Conservation (phyloP, 2,797 vertebrate species). For the Myripristis murdjan region DNA sequence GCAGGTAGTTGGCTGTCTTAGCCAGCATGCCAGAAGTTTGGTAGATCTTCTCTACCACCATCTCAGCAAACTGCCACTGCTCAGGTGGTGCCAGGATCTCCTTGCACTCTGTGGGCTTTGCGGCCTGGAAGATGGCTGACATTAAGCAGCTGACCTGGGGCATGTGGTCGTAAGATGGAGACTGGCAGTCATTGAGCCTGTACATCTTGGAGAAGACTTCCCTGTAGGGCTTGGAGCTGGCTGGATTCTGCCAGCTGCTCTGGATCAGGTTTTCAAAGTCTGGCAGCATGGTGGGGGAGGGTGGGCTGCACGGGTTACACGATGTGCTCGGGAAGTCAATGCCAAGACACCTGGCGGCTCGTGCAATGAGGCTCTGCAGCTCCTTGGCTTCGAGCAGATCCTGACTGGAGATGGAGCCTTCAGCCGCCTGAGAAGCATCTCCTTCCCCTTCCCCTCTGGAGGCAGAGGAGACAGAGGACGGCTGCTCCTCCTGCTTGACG, state of each 20-base stretch:
- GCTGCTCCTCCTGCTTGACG: constrained; percentile 58
- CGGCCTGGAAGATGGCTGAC: no score
- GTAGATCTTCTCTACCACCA: no score
- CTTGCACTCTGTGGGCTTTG: constrained; percentile 15
- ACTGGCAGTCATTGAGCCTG: no score
- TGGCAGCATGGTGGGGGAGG: constrained; percentile 52
- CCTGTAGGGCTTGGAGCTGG: no score
- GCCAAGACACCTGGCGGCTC: constrained; percentile 56
- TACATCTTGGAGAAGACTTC: no score
- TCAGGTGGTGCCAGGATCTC: constrained; percentile 22
- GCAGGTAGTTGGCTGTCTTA: no score
- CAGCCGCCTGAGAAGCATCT: constrained; percentile 22
- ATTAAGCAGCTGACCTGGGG: no score
- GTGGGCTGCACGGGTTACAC: constrained; percentile 1
- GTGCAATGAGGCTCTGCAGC: constrained; percentile 56
- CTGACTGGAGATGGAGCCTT: constrained; percentile 30
- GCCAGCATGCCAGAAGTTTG: no score
- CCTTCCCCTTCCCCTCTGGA: constrained; percentile 14
- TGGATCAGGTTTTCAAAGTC: constrained; percentile 36
- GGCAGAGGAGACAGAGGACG: constrained; percentile 24
- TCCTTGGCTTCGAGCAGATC: constrained; percentile 49
- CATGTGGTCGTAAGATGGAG: no score
- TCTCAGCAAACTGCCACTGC: constrained; percentile 38
- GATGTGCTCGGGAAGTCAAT: constrained; percentile 9
- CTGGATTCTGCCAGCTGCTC: no score